phyloP scores from a whole-genome alignment of 2,113 vertebrate species.

The Fukomys damarensis region DNA sequence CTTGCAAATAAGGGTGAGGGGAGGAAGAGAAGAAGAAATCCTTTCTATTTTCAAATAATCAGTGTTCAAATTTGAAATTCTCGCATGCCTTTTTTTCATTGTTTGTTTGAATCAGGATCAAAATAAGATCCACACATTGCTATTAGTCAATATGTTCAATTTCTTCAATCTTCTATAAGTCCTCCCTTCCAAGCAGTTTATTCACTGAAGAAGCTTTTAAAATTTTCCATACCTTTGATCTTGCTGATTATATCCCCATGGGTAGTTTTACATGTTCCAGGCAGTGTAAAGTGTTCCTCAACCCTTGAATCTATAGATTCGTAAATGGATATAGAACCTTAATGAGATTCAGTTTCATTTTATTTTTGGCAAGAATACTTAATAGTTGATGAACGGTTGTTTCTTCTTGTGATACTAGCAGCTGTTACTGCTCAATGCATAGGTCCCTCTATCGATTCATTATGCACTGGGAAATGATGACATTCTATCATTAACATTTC shows the following conservation, averaged over 20 bases:
- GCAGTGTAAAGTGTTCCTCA: slow-evolving; percentile 24
- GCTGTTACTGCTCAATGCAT: background rate
- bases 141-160: background rate
- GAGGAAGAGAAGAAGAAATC: background rate
- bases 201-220: slow-evolving; percentile 56
- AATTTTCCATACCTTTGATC: background rate
- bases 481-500: background rate
- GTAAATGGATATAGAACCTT: background rate
- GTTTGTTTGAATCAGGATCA: slow-evolving; percentile 39
- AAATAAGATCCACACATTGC: background rate
- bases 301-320: background rate
- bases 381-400: background rate
- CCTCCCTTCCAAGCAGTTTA: background rate
- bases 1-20: background rate
- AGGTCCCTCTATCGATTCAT: background rate
- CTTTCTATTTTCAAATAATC: slow-evolving; percentile 18
- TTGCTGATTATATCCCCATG: background rate
- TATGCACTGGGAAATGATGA: background rate
- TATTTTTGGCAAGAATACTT: slow-evolving; percentile 42
- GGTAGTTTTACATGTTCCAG: slow-evolving; percentile 32
- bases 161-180: slow-evolving; percentile 24
- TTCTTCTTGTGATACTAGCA: slow-evolving; percentile 27
- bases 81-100: background rate
- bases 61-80: slow-evolving; percentile 31
- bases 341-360: slow-evolving; percentile 47